Evolutionary conservation across 2,797 vertebrate genomes (phyloP).

Genomic region (Sitta carolinensis): DNA sequence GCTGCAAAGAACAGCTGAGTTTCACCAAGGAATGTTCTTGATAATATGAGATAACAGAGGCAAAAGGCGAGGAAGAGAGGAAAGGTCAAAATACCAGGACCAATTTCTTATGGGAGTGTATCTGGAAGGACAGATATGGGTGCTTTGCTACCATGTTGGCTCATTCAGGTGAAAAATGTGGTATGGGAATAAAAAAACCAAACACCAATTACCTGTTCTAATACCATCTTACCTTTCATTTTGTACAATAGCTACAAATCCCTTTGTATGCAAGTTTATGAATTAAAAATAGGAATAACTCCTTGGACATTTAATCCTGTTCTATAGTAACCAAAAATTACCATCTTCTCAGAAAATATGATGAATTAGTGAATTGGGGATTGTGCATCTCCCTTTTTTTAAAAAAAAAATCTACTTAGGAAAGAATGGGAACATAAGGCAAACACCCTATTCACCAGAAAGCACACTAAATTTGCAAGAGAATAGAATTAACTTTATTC

Average conservation of each 20-base stretch:
- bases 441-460: background rate
- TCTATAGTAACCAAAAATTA: background rate
- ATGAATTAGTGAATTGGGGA: background rate
- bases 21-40: constrained; percentile 43
- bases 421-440: background rate
- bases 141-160: background rate
- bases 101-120: background rate
- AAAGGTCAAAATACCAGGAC: constrained; percentile 44
- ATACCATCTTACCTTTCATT: background rate
- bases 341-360: background rate
- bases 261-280: background rate
- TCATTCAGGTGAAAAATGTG: background rate
- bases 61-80: constrained; percentile 11
- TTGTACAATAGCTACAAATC: background rate
- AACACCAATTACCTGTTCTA: background rate
- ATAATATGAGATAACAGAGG: constrained; percentile 60
- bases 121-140: background rate
- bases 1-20: constrained; percentile 52
- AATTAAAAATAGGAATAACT: background rate
- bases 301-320: background rate
- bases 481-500: background rate
- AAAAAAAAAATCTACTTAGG: background rate
- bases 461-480: background rate
- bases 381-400: background rate
- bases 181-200: background rate